Evolutionary conservation across 2,797 vertebrate genomes (phyloP).

Genomic region (Microctenopoma lineatum): DNA sequence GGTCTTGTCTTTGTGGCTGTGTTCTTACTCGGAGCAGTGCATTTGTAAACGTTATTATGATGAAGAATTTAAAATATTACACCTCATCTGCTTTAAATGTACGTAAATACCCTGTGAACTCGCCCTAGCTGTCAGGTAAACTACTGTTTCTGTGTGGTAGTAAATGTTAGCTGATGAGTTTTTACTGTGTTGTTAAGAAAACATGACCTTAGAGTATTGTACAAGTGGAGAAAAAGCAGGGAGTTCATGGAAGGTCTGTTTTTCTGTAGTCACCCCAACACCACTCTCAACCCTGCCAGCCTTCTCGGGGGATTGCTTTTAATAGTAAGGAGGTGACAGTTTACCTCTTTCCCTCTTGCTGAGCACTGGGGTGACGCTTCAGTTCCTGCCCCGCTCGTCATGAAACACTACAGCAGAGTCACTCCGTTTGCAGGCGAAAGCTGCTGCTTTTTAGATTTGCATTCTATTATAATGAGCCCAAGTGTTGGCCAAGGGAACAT

Average conservation of each 20-base stretch:
- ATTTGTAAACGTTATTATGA: conserved; percentile 69
- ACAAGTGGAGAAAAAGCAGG: conserved; percentile 14
- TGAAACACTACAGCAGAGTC: conserved; percentile 41
- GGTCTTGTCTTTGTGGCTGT: conserved; percentile 62
- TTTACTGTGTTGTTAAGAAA: conserved; percentile 52
- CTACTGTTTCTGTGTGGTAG: conserved; percentile 36
- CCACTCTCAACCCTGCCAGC: conserved; percentile 16
- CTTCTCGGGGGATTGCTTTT: conserved; percentile 74
- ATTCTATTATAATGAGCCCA: conserved; percentile 49
- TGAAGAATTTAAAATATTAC: conserved; percentile 41
- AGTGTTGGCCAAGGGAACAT: conserved; percentile 57
- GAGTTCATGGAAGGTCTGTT: conserved; percentile 33
- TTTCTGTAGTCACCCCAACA: conserved; percentile 48
- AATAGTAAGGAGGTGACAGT: conserved; percentile 79
- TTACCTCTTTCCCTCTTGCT: conserved; percentile 25
- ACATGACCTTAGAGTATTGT: conserved; percentile 58
- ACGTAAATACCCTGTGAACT: conserved; percentile 54
- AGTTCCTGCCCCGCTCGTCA: conserved; percentile 58
- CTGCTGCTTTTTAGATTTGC: conserved; percentile 33
- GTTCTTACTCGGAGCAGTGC: conserved; percentile 51
- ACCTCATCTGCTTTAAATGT: conserved; percentile 54
- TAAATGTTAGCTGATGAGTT: conserved; percentile 59
- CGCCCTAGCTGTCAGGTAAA: conserved; percentile 28
- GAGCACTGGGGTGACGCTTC: conserved; percentile 51
- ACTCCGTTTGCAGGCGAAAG: conserved; percentile 19